These are phyloP conservation scores for Fissipunctia ypsillon DNA, from an alignment of 2,888 invertebrate genomes.

Conservation along the genomic window DNA sequence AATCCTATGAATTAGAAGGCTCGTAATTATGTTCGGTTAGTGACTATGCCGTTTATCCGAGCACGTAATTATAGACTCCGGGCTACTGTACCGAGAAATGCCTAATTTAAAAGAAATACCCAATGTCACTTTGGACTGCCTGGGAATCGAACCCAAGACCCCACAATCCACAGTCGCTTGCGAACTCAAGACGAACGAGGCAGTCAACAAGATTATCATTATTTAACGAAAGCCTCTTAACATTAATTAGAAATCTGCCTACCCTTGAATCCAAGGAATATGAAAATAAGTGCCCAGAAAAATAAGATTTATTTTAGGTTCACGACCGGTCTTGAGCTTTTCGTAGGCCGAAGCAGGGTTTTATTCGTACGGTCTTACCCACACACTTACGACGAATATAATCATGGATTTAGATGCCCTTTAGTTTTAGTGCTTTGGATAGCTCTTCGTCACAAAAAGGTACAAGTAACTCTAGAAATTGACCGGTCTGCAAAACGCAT, in stretches of 20 bases:
- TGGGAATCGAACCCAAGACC: neutral
- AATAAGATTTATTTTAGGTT: constrained; percentile 51
- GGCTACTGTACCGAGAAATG: neutral
- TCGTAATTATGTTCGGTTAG: neutral
- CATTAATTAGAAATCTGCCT: constrained; percentile 7
- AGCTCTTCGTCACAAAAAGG: constrained; percentile 36
- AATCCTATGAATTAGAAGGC: neutral
- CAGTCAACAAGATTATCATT: neutral
- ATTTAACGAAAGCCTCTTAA: neutral
- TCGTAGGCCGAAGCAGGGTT: constrained; percentile 45
- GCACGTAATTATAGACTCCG: neutral
- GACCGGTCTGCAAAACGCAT: neutral
- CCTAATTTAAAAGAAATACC: neutral
- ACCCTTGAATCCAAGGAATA: constrained; percentile 20
- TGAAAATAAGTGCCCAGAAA: constrained; percentile 38
- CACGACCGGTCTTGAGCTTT: constrained; percentile 42
- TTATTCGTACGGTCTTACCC: constrained; percentile 52
- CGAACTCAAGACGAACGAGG: neutral
- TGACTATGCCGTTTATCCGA: neutral
- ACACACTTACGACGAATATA: constrained; percentile 49
- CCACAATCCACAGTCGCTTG: neutral
- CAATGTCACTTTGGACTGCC: neutral
- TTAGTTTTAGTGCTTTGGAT: constrained; percentile 40
- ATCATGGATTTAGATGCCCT: constrained; percentile 55
- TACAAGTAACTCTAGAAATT: constrained; percentile 1